Percentiles rank a stretch among this genome's conserved stretches.
phyloP scores from a whole-genome alignment of 2,113 vertebrate genomes.

The Scolopax mira region DNA sequence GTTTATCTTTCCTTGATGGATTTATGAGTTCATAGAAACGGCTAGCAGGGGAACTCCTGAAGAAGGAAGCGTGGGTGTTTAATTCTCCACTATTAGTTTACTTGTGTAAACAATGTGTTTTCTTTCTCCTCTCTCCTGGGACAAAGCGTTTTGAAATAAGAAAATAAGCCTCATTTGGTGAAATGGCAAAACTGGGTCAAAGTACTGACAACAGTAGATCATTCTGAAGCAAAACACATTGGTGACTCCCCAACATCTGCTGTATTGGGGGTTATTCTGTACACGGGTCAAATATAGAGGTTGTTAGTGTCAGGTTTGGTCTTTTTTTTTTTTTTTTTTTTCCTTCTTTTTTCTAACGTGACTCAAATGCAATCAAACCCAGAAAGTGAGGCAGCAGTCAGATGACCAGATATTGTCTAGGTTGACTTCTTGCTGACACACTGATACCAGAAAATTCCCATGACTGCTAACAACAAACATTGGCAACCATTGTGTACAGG shows the following conservation, averaged over 20 bases:
- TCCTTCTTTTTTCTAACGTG: background rate
- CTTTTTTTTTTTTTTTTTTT: background rate
- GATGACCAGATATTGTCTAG: background rate
- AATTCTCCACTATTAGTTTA: background rate
- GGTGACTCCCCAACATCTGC: background rate
- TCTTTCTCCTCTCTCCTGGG: background rate
- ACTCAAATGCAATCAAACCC: background rate
- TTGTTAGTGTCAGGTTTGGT: background rate
- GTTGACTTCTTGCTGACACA: background rate
- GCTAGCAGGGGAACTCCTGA: background rate
- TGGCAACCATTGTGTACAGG: accelerated
- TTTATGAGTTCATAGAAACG: background rate
- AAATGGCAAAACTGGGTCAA: background rate
- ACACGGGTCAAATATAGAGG: background rate
- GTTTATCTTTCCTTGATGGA: background rate
- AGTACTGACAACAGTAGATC: background rate
- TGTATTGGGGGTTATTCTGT: accelerated
- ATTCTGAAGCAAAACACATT: background rate
- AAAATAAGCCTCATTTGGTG: background rate
- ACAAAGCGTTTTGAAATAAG: background rate
- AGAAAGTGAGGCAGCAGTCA: background rate
- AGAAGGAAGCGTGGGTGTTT: background rate
- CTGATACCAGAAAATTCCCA: background rate
- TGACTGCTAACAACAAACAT: background rate
- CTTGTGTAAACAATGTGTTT: constrained; percentile 47